Base-by-base conservation (phyloP, 2,888 invertebrate species). In the Thecocarcelia acutangulata region DNA sequence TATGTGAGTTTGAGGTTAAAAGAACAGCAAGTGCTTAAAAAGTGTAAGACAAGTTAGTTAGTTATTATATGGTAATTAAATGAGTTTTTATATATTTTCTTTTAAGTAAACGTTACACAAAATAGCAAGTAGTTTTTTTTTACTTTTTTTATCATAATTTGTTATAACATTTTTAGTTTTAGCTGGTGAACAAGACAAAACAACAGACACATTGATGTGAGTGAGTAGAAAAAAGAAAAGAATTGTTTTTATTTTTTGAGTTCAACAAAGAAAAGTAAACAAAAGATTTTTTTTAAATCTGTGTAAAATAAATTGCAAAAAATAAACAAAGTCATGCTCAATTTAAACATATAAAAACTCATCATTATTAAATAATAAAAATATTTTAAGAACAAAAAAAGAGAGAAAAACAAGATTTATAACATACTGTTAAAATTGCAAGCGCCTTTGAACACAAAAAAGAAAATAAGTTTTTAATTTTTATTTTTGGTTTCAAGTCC, bases 201-300 rank as follows among this genome's bases (percentile, higher is more conserved):
- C 91, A 89, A 91, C 88, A 90, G 87, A 90, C 89, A 87, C 87
- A 89, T 82, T 89, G 89, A 89, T 90, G 89, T 88, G 88, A 89
- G 90, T 88, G 88, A 88, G 87, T 88, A 84, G 64, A 74, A 83
- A 83, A 86, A 85, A 40, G n/a, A 70, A 77, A 69, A 50, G 75
- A 70, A 83, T 59, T 52, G 78, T 66, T 83, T 78, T 52, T 84
- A 12, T 63, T 13, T 58, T 63, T 56, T 42, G 13, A 46, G 15
- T 52, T 17, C 17, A 37, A 50, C 0, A 33, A 61, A 21, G 11
- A 52, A 46, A 64, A 63, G 19, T 3, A 48, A 56, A 69, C 46
- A 59, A 46, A 15, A 44, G 21, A 64, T 2, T 15, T 50, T 48
- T 56, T 54, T 42, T 12, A 66, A 19, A 37, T 58, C 19, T 42